phyloP scores from a whole-genome alignment of 2,113 vertebrate species.

The Marmota flaviventris region DNA sequence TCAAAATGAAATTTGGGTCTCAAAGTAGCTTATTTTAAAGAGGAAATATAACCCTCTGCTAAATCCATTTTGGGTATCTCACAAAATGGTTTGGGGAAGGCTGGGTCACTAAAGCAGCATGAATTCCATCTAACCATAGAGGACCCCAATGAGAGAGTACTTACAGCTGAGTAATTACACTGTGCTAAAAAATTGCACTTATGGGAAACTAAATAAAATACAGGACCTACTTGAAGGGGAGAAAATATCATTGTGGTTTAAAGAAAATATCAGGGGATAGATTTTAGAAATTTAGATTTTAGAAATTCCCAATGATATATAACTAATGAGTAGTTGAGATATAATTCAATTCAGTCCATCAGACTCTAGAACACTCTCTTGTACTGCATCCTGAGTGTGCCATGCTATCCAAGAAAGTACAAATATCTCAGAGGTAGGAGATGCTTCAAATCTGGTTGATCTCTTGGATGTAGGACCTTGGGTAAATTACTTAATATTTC shows the following conservation, averaged over 20 bases:
- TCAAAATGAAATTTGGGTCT: constrained; percentile 64
- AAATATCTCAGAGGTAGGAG: neutral
- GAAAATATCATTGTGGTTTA: constrained; percentile 69
- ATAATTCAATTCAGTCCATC: constrained; percentile 10
- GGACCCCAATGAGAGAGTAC: constrained; percentile 52
- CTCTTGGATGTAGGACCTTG: neutral
- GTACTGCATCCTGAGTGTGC: neutral
- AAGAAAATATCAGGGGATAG: constrained; percentile 66
- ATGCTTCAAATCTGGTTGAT: neutral
- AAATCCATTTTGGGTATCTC: constrained; percentile 60
- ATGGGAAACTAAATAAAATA: constrained; percentile 71
- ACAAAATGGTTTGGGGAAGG: constrained; percentile 67
- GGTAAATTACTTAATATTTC: constrained; percentile 10
- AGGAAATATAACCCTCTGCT: constrained; percentile 34
- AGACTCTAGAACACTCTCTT: constrained; percentile 7
- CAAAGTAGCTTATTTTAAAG: constrained; percentile 66
- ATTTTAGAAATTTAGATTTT: constrained; percentile 68
- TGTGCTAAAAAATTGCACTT: constrained; percentile 50
- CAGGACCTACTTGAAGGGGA: constrained; percentile 56
- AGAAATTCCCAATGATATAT: constrained; percentile 69
- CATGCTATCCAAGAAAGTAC: neutral
- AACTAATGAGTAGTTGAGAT: constrained; percentile 60
- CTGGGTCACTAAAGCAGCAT: constrained; percentile 35
- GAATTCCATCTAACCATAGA: constrained; percentile 60
- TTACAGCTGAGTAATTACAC: constrained; percentile 60